Percentiles rank a stretch among this genome's conserved stretches.
These are phyloP conservation scores for Aurelia sp. DNA, from an alignment of 30 jellyfish, hydroid and myxozoan species.

Conservation along the genomic window DNA sequence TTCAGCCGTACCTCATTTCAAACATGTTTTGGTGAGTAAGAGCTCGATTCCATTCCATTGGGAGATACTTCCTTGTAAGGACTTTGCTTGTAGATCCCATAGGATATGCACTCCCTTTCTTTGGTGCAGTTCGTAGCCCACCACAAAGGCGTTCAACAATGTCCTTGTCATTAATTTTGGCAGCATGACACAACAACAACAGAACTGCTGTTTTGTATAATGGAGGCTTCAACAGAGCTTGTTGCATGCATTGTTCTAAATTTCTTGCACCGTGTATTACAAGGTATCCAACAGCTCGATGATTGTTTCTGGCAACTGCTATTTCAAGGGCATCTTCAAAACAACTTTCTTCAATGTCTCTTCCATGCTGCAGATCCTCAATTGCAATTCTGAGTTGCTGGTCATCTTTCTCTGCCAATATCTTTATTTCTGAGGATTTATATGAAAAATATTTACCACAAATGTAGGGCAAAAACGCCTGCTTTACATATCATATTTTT, in stretches of 20 bases:
- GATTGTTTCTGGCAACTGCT: constrained; percentile 78
- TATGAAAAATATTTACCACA: neutral
- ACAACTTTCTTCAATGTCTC: constrained; percentile 78
- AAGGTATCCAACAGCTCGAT: constrained; percentile 83
- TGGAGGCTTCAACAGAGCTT: constrained; percentile 59
- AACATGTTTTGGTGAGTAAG: neutral
- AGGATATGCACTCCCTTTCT: neutral
- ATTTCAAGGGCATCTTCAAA: constrained; percentile 83
- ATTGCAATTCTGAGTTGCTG: constrained; percentile 43
- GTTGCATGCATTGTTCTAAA: constrained; percentile 60
- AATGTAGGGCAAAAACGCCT: neutral
- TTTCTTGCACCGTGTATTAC: constrained; percentile 83
- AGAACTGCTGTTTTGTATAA: constrained; percentile 71
- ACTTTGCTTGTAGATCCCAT: neutral
- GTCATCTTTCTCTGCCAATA: constrained; percentile 43
- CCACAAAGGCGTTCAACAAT: constrained; percentile 47
- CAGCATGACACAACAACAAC: constrained; percentile 84
- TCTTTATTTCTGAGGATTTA: constrained; percentile 60
- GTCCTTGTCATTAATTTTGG: constrained; percentile 60
- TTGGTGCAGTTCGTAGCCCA: neutral
- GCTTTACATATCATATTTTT: no score
- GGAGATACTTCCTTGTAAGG: constrained; percentile 51
- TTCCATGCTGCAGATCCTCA: constrained; percentile 60
- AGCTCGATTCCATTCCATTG: constrained; percentile 31
- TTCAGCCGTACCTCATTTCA: constrained; percentile 21